Percentiles rank a stretch among this genome's conserved stretches.
Evolutionary conservation across 2,113 vertebrate species (phyloP).

Genomic region (Caloenas nicobarica): DNA sequence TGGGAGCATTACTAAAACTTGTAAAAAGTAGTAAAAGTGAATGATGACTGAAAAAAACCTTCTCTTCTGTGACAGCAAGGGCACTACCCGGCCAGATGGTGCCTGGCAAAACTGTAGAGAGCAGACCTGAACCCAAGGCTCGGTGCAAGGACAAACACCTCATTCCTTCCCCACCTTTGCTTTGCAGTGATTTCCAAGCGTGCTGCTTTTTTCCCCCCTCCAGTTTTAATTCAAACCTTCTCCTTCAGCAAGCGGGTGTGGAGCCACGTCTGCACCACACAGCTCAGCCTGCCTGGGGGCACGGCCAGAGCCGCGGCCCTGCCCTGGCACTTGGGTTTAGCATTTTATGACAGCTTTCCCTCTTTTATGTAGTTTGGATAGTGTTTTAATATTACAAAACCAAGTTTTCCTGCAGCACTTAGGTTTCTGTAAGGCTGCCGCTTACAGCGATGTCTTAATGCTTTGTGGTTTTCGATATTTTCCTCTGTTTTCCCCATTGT

Average conservation of each 20-base stretch:
- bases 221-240: neutral
- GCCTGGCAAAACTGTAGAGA: neutral
- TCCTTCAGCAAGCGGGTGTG: neutral
- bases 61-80: neutral
- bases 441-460: neutral
- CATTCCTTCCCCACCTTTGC: neutral
- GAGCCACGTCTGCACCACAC: rapidly evolving
- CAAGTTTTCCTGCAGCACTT: neutral
- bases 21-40: slow-evolving; percentile 43
- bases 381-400: neutral
- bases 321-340: neutral
- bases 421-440: neutral
- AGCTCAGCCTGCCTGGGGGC: neutral
- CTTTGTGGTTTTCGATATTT: neutral
- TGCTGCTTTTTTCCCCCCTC: neutral
- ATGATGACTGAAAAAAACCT: neutral
- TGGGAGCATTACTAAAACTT: slow-evolving; percentile 19
- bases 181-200: neutral
- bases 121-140: neutral
- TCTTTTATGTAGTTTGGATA: neutral
- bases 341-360: neutral
- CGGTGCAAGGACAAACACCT: neutral
- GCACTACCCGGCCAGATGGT: neutral
- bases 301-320: rapidly evolving
- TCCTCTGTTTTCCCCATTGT: neutral